Base-by-base conservation (phyloP, 2,888 invertebrate genomes). In the Amphiduros pacificus region DNA sequence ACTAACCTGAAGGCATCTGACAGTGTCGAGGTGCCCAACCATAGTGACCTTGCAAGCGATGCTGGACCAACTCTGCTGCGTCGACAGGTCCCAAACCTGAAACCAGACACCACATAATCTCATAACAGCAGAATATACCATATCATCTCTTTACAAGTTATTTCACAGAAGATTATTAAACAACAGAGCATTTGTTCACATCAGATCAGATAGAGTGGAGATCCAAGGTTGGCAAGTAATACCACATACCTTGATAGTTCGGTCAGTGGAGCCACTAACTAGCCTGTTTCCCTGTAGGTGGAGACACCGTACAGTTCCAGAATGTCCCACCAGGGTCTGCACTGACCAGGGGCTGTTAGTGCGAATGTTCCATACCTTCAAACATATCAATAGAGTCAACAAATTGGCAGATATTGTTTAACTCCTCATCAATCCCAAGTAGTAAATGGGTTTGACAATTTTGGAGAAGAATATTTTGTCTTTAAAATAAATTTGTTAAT, bases 71-170 rank as follows among this genome's bases (percentile, higher is more conserved):
- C 59, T 66, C 44, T 66, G 63, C 57, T 98, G 99, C 0, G 95
- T 94, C 0, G 96, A 95, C 63, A 99, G 83, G 85, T 99, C 98
- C 99, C 99, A 99, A 20, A 99, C 85, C 70, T 70, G 48, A 31
- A 24, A 3, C 22, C 26, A 50, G 2, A 6, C 26, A 27, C n/a
- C 14, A 6, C 51, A 50, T 22, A 49, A n/a, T 36, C 36, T 9
- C 36, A 36, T 51, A 51, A n/a, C 36, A 36, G 36, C 17, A 11
- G 36, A 36, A 36, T 11, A 36, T 36, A 11, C 36, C 36, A 36
- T 11, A 11, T 9, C 36, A 36, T n/a, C n/a, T n/a, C n/a, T n/a
- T n/a, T n/a, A n/a, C n/a, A 36, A 36, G 11, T 36, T 36, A 36
- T 11, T 36, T 36, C 17, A 17, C 36, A 17, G 17, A 36, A 36